Evolutionary conservation across 2,113 vertebrate species (phyloP).

Genomic region (Piprites chloris): DNA sequence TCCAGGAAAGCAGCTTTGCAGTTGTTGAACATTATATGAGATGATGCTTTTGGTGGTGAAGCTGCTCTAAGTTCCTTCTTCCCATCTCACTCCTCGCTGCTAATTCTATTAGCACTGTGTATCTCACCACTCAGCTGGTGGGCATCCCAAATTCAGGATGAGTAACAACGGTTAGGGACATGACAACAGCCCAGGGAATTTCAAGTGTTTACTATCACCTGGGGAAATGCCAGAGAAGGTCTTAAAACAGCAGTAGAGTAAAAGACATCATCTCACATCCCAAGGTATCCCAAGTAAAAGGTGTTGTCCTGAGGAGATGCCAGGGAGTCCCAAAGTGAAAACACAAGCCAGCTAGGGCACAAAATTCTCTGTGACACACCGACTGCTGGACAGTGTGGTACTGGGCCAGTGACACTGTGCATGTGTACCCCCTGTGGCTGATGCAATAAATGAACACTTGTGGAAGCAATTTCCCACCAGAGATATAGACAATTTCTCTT

Average conservation of each 20-base stretch:
- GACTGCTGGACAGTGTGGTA: not conserved
- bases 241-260: not conserved
- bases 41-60: not conserved
- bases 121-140: not conserved
- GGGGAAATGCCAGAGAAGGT: not conserved
- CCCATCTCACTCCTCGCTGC: not conserved
- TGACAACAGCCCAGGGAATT: not conserved
- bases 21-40: not conserved
- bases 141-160: not conserved
- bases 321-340: not conserved
- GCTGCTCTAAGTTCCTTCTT: not conserved
- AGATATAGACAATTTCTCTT: accelerated
- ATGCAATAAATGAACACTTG: not conserved
- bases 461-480: not conserved
- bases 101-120: not conserved
- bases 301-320: not conserved
- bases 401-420: not conserved
- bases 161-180: not conserved
- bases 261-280: not conserved
- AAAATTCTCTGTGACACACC: not conserved
- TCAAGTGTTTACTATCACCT: not conserved
- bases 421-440: not conserved
- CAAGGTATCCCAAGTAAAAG: not conserved
- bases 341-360: not conserved
- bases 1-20: not conserved